Conservation (phyloP, 1,140 invertebrate genomes). For the Globodera ellingtonae region DNA sequence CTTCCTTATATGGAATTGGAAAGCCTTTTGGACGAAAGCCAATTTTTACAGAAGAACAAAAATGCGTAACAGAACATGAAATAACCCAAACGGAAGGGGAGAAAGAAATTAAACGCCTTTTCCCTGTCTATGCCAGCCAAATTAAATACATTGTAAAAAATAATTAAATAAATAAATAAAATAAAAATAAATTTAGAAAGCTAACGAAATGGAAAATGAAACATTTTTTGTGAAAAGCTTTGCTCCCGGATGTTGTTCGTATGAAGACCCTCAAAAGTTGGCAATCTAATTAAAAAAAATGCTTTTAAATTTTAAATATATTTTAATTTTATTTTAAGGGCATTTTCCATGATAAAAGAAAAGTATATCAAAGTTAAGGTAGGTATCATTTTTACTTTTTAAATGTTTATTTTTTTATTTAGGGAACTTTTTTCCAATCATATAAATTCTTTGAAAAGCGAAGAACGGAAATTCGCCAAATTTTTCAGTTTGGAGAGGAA, state of each 20-base stretch:
- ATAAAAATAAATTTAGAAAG: neutral
- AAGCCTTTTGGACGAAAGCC: neutral
- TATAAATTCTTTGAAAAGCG: neutral
- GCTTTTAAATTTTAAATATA: neutral
- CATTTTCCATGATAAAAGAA: neutral
- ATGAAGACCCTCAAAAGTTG: no score
- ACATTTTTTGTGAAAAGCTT: no score
- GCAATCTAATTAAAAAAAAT: neutral
- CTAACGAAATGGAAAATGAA: no score
- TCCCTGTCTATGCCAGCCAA: slow-evolving; percentile 7
- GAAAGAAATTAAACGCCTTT: neutral
- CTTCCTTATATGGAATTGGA: slow-evolving; percentile 24
- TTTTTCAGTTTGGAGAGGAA: neutral
- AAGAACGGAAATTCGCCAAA: neutral
- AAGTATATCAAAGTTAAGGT: neutral
- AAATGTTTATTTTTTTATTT: neutral
- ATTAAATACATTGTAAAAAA: slow-evolving; percentile 7
- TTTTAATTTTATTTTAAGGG: neutral
- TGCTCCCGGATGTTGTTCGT: no score
- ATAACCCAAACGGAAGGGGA: neutral
- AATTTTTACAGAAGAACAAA: slow-evolving; percentile 1
- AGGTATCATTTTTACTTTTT: neutral
- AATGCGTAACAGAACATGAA: neutral
- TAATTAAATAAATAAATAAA: neutral
- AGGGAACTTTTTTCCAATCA: neutral